These are phyloP conservation scores for Linnaemya vulpina DNA, from an alignment of 2,888 invertebrate species.

Conservation along the genomic window DNA sequence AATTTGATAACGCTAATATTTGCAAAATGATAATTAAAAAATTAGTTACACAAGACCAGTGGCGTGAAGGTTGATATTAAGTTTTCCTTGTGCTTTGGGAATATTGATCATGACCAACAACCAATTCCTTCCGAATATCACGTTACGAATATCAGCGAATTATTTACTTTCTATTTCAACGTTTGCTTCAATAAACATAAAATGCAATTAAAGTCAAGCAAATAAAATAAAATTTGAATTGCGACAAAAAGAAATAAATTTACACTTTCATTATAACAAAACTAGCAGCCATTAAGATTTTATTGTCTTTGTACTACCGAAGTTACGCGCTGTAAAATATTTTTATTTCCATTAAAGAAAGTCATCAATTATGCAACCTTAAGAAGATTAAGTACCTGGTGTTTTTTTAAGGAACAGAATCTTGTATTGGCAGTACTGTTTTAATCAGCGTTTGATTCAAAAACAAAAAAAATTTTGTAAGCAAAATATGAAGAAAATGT, in stretches of 20 bases:
- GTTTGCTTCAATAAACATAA: neutral
- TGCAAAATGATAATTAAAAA: too few relatives aligned
- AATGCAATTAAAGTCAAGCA: neutral
- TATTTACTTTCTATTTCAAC: conserved; percentile 8
- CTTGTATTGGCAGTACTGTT: too few relatives aligned
- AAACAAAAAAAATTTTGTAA: too few relatives aligned
- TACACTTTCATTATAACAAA: neutral
- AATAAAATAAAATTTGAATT: neutral
- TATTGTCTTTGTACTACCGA: neutral
- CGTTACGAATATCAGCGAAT: neutral
- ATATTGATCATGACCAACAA: too few relatives aligned
- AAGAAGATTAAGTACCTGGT: neutral
- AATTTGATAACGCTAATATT: too few relatives aligned
- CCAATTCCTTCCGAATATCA: too few relatives aligned
- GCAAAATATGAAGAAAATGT: too few relatives aligned
- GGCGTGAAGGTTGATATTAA: too few relatives aligned
- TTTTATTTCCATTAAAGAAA: conserved; percentile 33
- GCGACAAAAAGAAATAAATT: neutral
- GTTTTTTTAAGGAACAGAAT: neutral
- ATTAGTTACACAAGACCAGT: too few relatives aligned
- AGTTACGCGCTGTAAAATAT: neutral
- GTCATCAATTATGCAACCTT: neutral
- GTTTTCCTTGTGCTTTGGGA: too few relatives aligned
- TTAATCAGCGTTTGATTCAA: too few relatives aligned
- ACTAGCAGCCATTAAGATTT: neutral